A percentile compares a stretch with the other conserved stretches of the same genome.
These are phyloP conservation scores for Tachypleus tridentatus DNA, from an alignment of 1,140 invertebrate genomes.

Conservation along the genomic window DNA sequence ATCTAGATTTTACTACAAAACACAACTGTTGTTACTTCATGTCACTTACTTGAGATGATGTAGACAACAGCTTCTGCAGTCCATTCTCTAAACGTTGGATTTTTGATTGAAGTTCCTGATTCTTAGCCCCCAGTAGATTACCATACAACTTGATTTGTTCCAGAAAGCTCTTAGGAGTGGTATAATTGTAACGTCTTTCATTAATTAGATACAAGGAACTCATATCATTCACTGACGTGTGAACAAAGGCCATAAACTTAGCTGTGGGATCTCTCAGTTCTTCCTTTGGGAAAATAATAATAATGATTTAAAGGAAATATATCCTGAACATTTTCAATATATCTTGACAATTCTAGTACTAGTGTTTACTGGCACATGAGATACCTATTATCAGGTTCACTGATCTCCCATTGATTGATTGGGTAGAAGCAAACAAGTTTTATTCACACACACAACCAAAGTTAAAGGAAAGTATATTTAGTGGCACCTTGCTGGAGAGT, in stretches of 20 bases:
- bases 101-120: constrained; percentile 63
- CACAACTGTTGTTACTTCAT: no score
- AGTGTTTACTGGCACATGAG: no score
- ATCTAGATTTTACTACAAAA: no score
- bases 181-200: constrained; percentile 89
- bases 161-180: constrained; percentile 90
- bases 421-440: no score
- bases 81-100: constrained; percentile 84
- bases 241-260: constrained; percentile 87
- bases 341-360: no score
- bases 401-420: no score
- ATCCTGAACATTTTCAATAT: no score
- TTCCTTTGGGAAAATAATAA: constrained; percentile 34
- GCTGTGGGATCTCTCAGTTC: constrained; percentile 59
- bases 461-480: no score
- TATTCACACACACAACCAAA: no score
- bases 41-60: constrained; percentile 50
- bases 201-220: constrained; percentile 73
- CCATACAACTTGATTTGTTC: constrained; percentile 89
- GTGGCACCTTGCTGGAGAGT: no score
- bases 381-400: no score
- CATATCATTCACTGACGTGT: constrained; percentile 81
- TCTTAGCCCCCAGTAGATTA: constrained; percentile 70
- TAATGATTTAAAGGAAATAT: no score
- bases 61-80: constrained; percentile 74